Percentiles rank a stretch among this genome's conserved stretches.
These are phyloP conservation scores for Pangasianodon hypophthalmus DNA, from an alignment of 2,113 vertebrate species.

Conservation along the genomic window DNA sequence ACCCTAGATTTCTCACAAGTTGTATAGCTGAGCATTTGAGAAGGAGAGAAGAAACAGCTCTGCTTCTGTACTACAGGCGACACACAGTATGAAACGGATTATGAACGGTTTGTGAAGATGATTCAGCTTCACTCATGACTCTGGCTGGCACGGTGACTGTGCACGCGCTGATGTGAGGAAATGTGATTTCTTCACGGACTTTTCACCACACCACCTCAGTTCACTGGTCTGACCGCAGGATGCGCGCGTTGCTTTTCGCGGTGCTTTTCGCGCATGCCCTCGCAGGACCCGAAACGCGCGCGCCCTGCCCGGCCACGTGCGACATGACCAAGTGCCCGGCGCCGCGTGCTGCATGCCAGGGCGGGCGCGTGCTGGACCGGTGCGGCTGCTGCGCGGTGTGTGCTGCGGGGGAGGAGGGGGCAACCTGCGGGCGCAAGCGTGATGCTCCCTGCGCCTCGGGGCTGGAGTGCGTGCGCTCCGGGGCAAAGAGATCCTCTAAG, in stretches of 20 bases:
- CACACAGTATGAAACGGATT: neutral
- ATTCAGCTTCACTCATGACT: neutral
- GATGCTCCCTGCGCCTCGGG: conserved; percentile 80
- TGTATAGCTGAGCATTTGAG: neutral
- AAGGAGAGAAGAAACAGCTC: conserved; percentile 13
- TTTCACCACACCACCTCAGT: neutral
- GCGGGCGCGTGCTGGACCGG: conserved; percentile 73
- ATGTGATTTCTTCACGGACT: neutral
- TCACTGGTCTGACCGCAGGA: conserved; percentile 37
- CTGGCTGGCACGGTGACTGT: neutral
- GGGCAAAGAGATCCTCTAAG: conserved; percentile 68
- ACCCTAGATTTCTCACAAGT: neutral
- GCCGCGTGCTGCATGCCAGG: conserved; percentile 69
- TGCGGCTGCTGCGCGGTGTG: conserved; percentile 88
- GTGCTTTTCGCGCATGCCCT: conserved; percentile 57
- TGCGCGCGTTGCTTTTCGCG: conserved; percentile 59
- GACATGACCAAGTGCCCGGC: neutral
- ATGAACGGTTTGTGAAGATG: conserved; percentile 43
- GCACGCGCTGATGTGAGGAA: neutral
- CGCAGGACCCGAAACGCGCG: conserved; percentile 53
- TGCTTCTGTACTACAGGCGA: neutral
- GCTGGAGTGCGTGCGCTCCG: conserved; percentile 77
- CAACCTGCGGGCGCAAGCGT: conserved; percentile 79
- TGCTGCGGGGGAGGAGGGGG: conserved; percentile 77
- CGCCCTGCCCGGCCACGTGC: neutral